These are phyloP conservation scores for Hofmannophila pseudospretella DNA, from an alignment of 2,888 invertebrate species.

Conservation along the genomic window DNA sequence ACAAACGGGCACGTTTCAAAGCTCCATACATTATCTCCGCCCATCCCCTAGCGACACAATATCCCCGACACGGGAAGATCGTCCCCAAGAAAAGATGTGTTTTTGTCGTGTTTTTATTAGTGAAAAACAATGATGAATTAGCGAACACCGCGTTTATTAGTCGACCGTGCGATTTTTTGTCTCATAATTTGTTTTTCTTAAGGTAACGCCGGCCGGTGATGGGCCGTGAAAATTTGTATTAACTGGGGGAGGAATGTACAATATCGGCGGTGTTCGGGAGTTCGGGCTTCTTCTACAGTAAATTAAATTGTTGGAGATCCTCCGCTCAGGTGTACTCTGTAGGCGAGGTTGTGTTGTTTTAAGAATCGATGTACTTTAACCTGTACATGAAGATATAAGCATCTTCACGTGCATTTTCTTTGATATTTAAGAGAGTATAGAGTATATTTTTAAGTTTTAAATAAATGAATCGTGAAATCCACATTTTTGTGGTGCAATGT, in stretches of 20 bases:
- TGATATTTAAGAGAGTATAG: no score
- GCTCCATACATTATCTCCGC: background rate
- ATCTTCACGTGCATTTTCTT: no score
- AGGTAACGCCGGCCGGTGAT: conserved; percentile 23
- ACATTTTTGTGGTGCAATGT: no score
- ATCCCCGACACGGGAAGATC: conserved; percentile 18
- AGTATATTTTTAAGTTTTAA: no score
- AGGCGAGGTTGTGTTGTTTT: no score
- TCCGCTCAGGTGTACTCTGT: conserved; percentile 34
- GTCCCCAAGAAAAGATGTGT: conserved; percentile 36
- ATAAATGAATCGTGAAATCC: no score
- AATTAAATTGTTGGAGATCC: conserved; percentile 65
- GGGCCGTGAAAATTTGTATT: conserved; percentile 53
- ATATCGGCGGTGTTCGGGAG: conserved; percentile 46
- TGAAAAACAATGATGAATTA: conserved; percentile 72
- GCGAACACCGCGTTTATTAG: conserved; percentile 45
- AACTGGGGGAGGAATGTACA: conserved; percentile 53
- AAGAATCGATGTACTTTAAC: no score
- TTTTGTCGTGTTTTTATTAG: conserved; percentile 70
- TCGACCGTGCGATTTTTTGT: conserved; percentile 26
- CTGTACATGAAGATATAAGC: no score
- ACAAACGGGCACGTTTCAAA: no score
- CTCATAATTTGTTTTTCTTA: conserved; percentile 24
- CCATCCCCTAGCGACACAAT: background rate
- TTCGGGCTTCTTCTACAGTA: conserved; percentile 46